A percentile compares a stretch with the other conserved stretches of the same genome.
phyloP scores from a whole-genome alignment of 37 sponge, comb jelly and placozoan genomes.

The Lycopodina hypogea region DNA sequence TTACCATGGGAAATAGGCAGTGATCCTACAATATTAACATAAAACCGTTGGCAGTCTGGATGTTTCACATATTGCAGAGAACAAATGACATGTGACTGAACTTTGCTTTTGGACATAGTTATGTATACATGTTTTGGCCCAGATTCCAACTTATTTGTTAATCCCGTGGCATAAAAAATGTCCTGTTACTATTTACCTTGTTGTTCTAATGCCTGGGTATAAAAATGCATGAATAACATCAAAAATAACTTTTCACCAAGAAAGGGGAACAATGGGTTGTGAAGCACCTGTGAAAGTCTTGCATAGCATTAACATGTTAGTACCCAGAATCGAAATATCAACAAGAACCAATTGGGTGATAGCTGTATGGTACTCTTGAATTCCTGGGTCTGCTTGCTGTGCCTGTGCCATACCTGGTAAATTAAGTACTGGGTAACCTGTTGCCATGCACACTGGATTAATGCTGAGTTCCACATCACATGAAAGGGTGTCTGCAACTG shows the following conservation, averaged over 20 bases:
- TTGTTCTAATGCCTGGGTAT: constrained; percentile 26
- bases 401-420: constrained; percentile 22
- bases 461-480: background rate
- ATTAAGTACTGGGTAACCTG: constrained; percentile 6
- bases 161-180: constrained; percentile 24
- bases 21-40: constrained; percentile 32
- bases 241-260: constrained; percentile 23
- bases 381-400: constrained; percentile 25
- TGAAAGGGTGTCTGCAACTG: constrained; percentile 25
- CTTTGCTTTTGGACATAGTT: constrained; percentile 24
- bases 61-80: background rate
- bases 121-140: constrained; percentile 25
- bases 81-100: constrained; percentile 5
- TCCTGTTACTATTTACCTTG: constrained; percentile 6
- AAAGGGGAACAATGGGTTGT: constrained; percentile 32
- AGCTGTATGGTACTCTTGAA: constrained; percentile 34
- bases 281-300: constrained; percentile 37
- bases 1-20: constrained; percentile 33
- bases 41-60: constrained; percentile 20
- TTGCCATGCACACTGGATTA: background rate
- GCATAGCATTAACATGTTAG: constrained; percentile 14
- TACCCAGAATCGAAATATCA: constrained; percentile 14
- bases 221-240: constrained; percentile 27
- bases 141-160: constrained; percentile 18
- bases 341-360: constrained; percentile 3